Evolutionary conservation across 2,113 vertebrate species (phyloP).

Genomic region (Anser brachyrhynchus): DNA sequence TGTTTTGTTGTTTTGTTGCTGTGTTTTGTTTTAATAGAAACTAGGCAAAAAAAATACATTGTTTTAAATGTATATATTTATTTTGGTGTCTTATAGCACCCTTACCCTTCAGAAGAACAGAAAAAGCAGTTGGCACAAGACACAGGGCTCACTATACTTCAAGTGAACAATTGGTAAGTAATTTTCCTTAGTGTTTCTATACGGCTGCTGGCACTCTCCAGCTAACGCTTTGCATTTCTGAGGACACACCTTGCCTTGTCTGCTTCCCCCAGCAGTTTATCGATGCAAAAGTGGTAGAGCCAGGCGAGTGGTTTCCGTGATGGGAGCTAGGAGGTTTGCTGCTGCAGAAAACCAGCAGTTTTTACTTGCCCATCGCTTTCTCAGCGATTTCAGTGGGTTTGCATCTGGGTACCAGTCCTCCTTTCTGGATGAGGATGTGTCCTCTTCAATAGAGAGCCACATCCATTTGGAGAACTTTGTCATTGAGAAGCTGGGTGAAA

Average conservation of each 20-base stretch:
- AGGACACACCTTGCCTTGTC: constrained; percentile 64
- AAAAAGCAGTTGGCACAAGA: constrained; percentile 99
- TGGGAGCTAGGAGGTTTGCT: not conserved
- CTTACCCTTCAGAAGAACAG: constrained; percentile 99
- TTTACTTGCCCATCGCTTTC: not conserved
- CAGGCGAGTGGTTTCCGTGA: constrained; percentile 67
- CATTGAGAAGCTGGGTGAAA: not conserved
- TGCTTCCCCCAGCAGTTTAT: constrained; percentile 72
- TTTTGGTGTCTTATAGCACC: constrained; percentile 87
- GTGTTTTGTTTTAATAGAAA: constrained; percentile 30
- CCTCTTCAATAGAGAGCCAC: not conserved
- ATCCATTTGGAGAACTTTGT: not conserved
- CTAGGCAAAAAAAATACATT: constrained; percentile 39
- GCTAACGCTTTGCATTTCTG: constrained; percentile 77
- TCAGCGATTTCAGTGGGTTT: not conserved
- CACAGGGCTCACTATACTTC: constrained; percentile 99
- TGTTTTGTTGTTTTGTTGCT: too few species aligned
- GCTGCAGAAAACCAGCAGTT: not conserved
- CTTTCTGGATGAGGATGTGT: not conserved
- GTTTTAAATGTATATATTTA: constrained; percentile 51
- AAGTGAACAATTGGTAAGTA: constrained; percentile 99
- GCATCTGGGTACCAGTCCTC: not conserved
- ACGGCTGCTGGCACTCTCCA: constrained; percentile 69
- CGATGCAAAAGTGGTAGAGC: constrained; percentile 70
- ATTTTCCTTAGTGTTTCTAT: constrained; percentile 75